A percentile compares a stretch with the other conserved stretches of the same genome.
Conservation (phyloP, 2,888 invertebrate species). For the Drosophila stalkeri region DNA sequence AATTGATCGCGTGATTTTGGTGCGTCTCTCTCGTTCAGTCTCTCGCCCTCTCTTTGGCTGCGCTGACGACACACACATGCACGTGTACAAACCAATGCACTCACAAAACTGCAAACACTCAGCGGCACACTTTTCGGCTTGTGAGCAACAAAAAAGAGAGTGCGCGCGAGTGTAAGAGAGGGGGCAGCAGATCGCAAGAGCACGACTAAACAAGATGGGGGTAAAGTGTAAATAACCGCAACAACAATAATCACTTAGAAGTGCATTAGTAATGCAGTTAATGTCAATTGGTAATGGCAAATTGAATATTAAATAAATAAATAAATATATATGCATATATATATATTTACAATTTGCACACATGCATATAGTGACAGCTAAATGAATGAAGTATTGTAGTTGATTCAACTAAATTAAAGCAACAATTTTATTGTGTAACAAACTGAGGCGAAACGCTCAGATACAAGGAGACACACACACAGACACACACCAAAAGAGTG, state of each 20-base stretch:
- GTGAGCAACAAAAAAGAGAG: slow-evolving; percentile 22
- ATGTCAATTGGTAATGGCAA: slow-evolving; percentile 40
- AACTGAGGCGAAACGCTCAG: slow-evolving; percentile 51
- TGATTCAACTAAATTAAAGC: slow-evolving; percentile 54
- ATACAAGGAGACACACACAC: slow-evolving; percentile 45
- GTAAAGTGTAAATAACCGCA: slow-evolving; percentile 35
- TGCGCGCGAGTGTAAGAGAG: neutral
- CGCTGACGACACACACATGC: slow-evolving; percentile 14
- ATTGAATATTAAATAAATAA: slow-evolving; percentile 11
- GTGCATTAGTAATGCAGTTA: slow-evolving; percentile 45
- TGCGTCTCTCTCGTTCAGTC: slow-evolving; percentile 11
- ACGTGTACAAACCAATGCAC: slow-evolving; percentile 37
- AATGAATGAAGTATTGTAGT: slow-evolving; percentile 35
- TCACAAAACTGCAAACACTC: slow-evolving; percentile 35
- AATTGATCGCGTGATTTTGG: slow-evolving; percentile 58
- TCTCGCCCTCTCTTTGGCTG: slow-evolving; percentile 6
- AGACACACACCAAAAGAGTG: slow-evolving; percentile 11
- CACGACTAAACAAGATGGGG: slow-evolving; percentile 36
- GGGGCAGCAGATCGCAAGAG: slow-evolving; percentile 25
- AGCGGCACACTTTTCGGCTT: slow-evolving; percentile 54
- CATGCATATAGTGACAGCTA: neutral
- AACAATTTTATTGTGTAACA: slow-evolving; percentile 77
- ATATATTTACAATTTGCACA: slow-evolving; percentile 15
- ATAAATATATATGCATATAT: slow-evolving; percentile 3
- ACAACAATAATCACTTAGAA: slow-evolving; percentile 40